phyloP scores from a whole-genome alignment of 2,113 vertebrate genomes.

The Melanerpes formicivorus region DNA sequence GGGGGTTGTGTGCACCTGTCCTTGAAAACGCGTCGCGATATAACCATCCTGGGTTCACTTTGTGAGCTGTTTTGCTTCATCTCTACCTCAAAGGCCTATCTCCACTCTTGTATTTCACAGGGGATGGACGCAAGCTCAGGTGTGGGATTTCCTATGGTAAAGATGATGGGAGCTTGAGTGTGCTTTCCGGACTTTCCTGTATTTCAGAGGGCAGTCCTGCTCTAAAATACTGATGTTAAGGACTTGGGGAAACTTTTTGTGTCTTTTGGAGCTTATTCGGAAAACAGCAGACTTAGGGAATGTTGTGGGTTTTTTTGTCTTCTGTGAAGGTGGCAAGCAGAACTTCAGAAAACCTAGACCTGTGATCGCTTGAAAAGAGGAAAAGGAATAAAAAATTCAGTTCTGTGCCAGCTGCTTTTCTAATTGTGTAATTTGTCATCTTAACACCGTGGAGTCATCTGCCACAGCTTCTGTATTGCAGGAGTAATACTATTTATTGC shows the following conservation, averaged over 20 bases:
- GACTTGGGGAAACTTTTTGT: constrained; percentile 1
- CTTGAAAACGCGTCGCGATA: background rate
- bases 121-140: background rate
- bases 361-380: background rate
- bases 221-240: background rate
- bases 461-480: background rate
- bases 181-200: background rate
- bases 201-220: background rate
- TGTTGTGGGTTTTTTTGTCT: background rate
- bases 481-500: background rate
- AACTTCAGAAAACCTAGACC: background rate
- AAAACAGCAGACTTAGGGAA: background rate
- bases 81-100: background rate
- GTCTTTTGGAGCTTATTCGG: background rate
- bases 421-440: background rate
- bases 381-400: background rate
- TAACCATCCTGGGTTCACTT: background rate
- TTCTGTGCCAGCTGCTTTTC: background rate
- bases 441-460: background rate
- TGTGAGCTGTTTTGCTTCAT: background rate
- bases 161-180: background rate
- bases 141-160: background rate
- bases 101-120: background rate
- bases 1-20: background rate
- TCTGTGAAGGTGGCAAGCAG: background rate